These are phyloP conservation scores for Muntiacus reevesi DNA, from an alignment of 2,113 vertebrate genomes.

Conservation along the genomic window DNA sequence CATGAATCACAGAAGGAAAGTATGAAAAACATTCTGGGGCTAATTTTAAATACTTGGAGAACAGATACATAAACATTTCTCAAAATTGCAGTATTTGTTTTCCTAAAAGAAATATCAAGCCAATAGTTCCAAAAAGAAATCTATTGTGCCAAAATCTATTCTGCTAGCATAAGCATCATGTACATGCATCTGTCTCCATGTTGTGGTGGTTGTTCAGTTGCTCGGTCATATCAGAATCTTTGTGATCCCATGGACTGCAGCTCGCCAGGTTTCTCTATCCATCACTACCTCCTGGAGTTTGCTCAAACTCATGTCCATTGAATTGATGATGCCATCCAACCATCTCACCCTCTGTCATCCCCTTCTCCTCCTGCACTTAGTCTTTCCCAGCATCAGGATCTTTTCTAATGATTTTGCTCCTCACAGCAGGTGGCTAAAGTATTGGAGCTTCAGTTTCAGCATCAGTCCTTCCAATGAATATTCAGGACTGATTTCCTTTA, in stretches of 20 bases:
- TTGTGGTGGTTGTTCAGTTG: background rate
- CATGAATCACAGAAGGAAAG: background rate
- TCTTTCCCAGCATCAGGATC: background rate
- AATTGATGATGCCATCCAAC: background rate
- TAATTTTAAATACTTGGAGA: background rate
- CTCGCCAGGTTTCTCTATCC: background rate
- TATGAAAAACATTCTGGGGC: background rate
- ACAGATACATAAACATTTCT: background rate
- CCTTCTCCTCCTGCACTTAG: background rate
- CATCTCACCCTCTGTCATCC: background rate
- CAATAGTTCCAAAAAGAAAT: background rate
- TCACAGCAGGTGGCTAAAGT: background rate
- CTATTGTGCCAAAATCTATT: background rate
- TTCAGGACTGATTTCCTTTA: background rate
- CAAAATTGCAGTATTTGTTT: background rate
- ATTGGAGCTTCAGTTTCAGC: background rate
- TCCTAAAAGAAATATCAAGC: background rate
- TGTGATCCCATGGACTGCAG: background rate
- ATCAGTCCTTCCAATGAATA: background rate
- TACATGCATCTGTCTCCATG: background rate
- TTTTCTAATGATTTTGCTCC: background rate
- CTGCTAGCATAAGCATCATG: background rate
- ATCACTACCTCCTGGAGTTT: rapidly evolving
- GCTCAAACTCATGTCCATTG: background rate
- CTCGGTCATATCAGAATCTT: background rate